Evolutionary conservation across 2,113 vertebrate species (phyloP).

Genomic region (Neogobius melanostomus): DNA sequence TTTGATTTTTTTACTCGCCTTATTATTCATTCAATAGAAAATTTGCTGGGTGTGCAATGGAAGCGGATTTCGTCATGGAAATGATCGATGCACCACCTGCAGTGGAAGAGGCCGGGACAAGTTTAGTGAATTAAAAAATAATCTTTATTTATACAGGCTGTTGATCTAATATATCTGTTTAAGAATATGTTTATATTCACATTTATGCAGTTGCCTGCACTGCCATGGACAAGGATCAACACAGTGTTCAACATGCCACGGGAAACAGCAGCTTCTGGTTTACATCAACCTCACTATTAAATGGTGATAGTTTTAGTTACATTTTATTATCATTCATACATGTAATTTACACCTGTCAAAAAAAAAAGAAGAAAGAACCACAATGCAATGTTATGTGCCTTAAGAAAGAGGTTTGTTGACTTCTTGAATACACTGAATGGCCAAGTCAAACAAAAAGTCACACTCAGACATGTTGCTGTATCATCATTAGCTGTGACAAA

Average conservation of each 20-base stretch:
- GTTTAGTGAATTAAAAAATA: conserved; percentile 50
- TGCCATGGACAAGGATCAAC: conserved; percentile 61
- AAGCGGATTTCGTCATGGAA: conserved; percentile 44
- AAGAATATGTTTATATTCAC: background rate
- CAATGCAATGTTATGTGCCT: too few relatives aligned
- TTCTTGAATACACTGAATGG: too few relatives aligned
- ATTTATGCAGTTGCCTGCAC: conserved; percentile 57
- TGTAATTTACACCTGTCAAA: background rate
- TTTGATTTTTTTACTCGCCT: background rate
- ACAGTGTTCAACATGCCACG: conserved; percentile 55
- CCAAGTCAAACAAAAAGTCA: too few relatives aligned
- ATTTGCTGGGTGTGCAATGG: conserved; percentile 79
- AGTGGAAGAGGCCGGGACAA: conserved; percentile 69
- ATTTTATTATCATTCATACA: background rate
- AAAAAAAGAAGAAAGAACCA: too few relatives aligned
- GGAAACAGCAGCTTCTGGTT: conserved; percentile 70
- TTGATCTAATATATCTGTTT: background rate
- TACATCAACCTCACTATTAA: conserved; percentile 71
- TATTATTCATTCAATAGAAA: conserved; percentile 57
- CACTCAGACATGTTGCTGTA: too few relatives aligned
- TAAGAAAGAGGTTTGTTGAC: too few relatives aligned
- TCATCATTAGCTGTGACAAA: too few relatives aligned
- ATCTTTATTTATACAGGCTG: background rate
- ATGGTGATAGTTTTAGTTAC: conserved; percentile 57
- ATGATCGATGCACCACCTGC: conserved; percentile 71